phyloP scores from a whole-genome alignment of 1,140 invertebrate species.

The Oreohelix idahoensis region DNA sequence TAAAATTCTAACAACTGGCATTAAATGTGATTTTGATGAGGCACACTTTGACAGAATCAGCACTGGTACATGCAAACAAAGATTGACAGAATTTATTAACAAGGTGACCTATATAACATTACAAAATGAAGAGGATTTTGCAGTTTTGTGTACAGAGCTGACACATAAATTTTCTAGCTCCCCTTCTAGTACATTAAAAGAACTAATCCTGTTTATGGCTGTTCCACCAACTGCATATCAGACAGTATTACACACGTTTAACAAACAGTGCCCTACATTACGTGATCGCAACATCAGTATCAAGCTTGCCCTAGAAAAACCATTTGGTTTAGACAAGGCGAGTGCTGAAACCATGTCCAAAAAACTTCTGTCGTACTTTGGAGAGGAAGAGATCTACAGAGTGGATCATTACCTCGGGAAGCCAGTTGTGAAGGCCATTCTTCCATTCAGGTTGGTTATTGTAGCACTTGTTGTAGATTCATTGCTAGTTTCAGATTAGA shows the following conservation, averaged over 20 bases:
- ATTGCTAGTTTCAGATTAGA: slow-evolving; percentile 2
- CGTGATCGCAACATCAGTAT: neutral
- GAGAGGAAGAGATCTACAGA: slow-evolving; percentile 68
- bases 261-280: slow-evolving; percentile 45
- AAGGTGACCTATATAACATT: slow-evolving; percentile 51
- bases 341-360: slow-evolving; percentile 57
- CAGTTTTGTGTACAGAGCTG: slow-evolving; percentile 17
- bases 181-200: slow-evolving; percentile 28
- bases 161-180: neutral
- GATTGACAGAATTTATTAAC: slow-evolving; percentile 48
- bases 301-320: slow-evolving; percentile 67
- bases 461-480: slow-evolving; percentile 26
- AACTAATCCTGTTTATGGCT: slow-evolving; percentile 68
- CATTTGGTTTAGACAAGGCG: slow-evolving; percentile 64
- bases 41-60: neutral
- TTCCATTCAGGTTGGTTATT: slow-evolving; percentile 69
- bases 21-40: slow-evolving; percentile 45
- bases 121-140: slow-evolving; percentile 29
- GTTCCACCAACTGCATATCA: slow-evolving; percentile 65
- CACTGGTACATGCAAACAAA: slow-evolving; percentile 42
- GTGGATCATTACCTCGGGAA: slow-evolving; percentile 73
- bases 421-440: slow-evolving; percentile 65
- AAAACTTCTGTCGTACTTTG: slow-evolving; percentile 54
- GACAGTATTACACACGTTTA: slow-evolving; percentile 51
- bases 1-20: slow-evolving; percentile 46